Percentiles rank a stretch among this genome's conserved stretches.
Conservation (phyloP, 2,113 vertebrate species). For the Garra rufa region DNA sequence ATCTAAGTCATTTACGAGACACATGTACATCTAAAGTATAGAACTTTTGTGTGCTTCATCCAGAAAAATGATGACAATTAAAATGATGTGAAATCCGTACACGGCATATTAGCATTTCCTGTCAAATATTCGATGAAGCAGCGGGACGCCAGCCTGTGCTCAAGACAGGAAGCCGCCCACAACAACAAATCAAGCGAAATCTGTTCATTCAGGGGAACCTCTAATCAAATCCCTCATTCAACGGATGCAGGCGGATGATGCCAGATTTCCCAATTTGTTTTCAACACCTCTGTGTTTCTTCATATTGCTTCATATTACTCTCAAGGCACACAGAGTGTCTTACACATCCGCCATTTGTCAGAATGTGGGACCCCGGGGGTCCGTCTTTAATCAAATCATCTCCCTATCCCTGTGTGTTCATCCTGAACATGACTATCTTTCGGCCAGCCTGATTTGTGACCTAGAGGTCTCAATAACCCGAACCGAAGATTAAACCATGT, state of each 20-base stretch:
- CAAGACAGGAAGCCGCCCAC: constrained; percentile 23
- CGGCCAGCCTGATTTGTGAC: constrained; percentile 44
- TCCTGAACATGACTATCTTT: constrained; percentile 9
- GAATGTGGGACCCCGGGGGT: constrained; percentile 27
- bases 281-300: constrained; percentile 22
- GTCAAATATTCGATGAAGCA: constrained; percentile 12
- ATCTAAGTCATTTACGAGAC: not conserved
- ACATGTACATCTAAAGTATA: not conserved
- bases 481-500: constrained; percentile 40
- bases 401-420: constrained; percentile 12
- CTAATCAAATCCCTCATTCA: constrained; percentile 41
- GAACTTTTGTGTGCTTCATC: not conserved
- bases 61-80: not conserved
- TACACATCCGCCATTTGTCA: constrained; percentile 28
- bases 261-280: constrained; percentile 23
- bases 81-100: constrained; percentile 1
- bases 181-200: constrained; percentile 33
- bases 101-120: constrained; percentile 1
- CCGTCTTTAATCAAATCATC: constrained; percentile 22
- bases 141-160: not conserved
- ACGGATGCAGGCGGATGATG: constrained; percentile 19
- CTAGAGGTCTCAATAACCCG: constrained; percentile 18
- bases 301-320: constrained; percentile 31
- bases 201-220: constrained; percentile 37
- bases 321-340: not conserved